Evolutionary conservation across 2,888 invertebrate species (phyloP).

Genomic region (Drosophila nigricruria): DNA sequence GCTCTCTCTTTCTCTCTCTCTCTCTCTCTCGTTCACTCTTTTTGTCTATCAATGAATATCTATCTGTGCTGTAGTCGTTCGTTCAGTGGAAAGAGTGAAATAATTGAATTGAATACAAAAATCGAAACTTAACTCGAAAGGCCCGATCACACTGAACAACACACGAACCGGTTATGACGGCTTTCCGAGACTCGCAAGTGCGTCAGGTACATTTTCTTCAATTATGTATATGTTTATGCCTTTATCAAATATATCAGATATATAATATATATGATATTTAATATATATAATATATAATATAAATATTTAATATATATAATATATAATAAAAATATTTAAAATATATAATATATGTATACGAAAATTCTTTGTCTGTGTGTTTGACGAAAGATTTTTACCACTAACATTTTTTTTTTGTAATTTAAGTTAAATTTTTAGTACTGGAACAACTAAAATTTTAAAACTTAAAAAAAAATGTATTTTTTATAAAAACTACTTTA

Average conservation of each 20-base stretch:
- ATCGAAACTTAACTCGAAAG: constrained; percentile 6
- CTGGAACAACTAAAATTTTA: too few relatives aligned
- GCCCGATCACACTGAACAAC: constrained; percentile 35
- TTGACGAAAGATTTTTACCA: not conserved
- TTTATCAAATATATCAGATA: constrained; percentile 19
- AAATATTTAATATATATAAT: too few relatives aligned
- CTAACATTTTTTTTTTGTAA: not conserved
- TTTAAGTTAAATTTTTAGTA: not conserved
- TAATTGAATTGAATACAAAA: constrained; percentile 3
- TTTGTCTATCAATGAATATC: constrained; percentile 36
- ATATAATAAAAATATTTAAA: too few relatives aligned
- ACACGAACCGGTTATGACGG: constrained; percentile 36
- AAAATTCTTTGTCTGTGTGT: not conserved
- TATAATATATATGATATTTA: not conserved
- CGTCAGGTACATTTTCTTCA: constrained; percentile 49
- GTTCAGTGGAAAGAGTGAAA: constrained; percentile 22
- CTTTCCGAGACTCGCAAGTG: constrained; percentile 28
- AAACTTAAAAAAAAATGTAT: too few relatives aligned
- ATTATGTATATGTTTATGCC: constrained; percentile 35
- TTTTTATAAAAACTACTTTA: too few relatives aligned
- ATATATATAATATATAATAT: too few relatives aligned
- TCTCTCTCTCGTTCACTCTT: constrained; percentile 14
- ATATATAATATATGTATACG: not conserved
- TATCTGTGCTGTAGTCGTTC: constrained; percentile 43
- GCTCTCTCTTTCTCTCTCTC: constrained; percentile 19